phyloP scores from a whole-genome alignment of 2,113 vertebrate species.

The Thunnus maccoyii region DNA sequence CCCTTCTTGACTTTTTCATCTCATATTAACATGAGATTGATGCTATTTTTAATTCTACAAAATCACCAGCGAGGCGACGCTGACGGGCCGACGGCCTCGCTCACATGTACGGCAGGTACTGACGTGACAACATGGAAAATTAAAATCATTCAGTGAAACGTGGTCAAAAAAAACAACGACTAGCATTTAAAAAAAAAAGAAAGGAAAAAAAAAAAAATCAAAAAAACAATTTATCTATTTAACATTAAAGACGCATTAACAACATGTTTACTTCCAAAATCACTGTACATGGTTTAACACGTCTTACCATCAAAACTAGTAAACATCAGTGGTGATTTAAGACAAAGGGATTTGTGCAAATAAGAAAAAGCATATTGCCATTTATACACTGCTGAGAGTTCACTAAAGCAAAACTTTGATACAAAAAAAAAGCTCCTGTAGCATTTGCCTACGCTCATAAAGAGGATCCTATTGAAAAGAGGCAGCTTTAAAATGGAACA shows the following conservation, averaged over 20 bases:
- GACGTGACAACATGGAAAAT: not conserved
- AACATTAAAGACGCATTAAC: slow-evolving; percentile 18
- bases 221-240: slow-evolving; percentile 9
- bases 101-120: not conserved
- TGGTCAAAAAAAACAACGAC: slow-evolving; percentile 7
- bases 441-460: slow-evolving; percentile 6
- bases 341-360: slow-evolving; percentile 67
- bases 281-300: slow-evolving; percentile 63
- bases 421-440: slow-evolving; percentile 21
- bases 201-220: not conserved
- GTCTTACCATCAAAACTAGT: slow-evolving; percentile 56
- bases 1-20: not conserved
- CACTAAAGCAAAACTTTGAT: slow-evolving; percentile 24
- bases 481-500: slow-evolving; percentile 10
- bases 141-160: slow-evolving; percentile 31
- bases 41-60: not conserved
- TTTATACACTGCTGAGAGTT: slow-evolving; percentile 21
- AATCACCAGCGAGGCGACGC: not conserved
- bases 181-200: slow-evolving; percentile 12
- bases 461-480: slow-evolving; percentile 17
- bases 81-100: not conserved
- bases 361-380: slow-evolving; percentile 31
- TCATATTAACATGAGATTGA: not conserved
- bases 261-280: slow-evolving; percentile 30
- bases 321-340: slow-evolving; percentile 61